Evolutionary conservation across 2,888 invertebrate species (phyloP), one percentile per base, ranked within the genome.

Genomic region (Chalcosyrphus nemorum): DNA sequence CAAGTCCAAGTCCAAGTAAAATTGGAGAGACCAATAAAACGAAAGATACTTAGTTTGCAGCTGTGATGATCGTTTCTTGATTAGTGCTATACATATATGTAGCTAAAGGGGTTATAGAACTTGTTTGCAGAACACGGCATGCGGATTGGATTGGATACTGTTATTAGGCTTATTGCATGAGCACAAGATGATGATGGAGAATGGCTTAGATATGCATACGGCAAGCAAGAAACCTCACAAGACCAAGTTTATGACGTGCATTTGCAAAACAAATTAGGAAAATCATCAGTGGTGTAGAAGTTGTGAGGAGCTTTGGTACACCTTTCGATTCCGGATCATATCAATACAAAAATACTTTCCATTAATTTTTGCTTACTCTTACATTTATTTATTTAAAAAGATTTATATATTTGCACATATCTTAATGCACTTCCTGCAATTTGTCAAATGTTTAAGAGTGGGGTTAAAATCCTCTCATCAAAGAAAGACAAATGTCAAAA

Each of bases 1-100:
- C 80, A 80, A 80, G 80, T 80, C 80, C 80, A 80, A 80, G 80
- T 74, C 66, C 80, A 80, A 80, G 80, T 27, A 52, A 59, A 80
- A 65, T 47, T 41, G 35, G 13, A 50, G 63, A 65, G 45, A 47
- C 52, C 29, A 56, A 24, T 57, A 57, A 27, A 72, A 27, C 50
- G 17, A 65, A 29, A 47, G 63, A 43, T 41, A 65, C 43, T 52
- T 21, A 32, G 47, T 59, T 38, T 32, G 52, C 54, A 21, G 41
- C 27, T 66, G 45, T 41, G 35, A 61, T 43, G 45, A 15, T 29
- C 50, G 13, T 32, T 38, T 65, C 13, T 72, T 61, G 50, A 32
- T 21, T 43, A 47, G 47, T 41, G 52, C 45, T 57, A 65, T 41
- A n/a, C n/a, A n/a, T n/a, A n/a, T n/a, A n/a, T n/a, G n/a, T n/a